These are phyloP conservation scores for Pygoscelis antarcticus DNA, from an alignment of 2,113 vertebrate species.

Conservation along the genomic window DNA sequence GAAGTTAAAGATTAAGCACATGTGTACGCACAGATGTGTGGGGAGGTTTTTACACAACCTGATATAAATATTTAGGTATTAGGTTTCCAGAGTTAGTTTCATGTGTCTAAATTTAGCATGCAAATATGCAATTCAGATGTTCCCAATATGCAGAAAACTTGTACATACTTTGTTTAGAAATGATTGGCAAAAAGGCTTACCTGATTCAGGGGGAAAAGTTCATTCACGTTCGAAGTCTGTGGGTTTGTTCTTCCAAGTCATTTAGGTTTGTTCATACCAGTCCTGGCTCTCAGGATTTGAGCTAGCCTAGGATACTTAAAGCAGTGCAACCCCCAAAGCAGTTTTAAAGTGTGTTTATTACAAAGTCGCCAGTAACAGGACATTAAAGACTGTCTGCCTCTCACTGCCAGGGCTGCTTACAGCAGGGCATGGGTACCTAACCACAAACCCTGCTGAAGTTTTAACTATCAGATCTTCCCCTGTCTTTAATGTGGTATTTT, in stretches of 20 bases:
- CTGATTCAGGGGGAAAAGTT: no score
- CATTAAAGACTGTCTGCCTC: no score
- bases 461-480: no score
- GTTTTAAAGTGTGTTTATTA: not conserved
- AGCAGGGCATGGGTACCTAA: not conserved
- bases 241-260: not conserved
- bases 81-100: not conserved
- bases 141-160: not conserved
- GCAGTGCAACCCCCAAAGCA: not conserved
- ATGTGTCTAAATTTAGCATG: no score
- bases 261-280: not conserved
- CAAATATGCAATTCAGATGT: not conserved
- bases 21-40: no score
- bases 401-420: not conserved
- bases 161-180: accelerated
- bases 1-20: not conserved
- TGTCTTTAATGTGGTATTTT: not conserved
- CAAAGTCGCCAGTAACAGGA: not conserved
- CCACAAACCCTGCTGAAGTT: not conserved
- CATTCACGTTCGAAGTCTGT: no score
- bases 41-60: not conserved
- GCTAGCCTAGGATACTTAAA: no score
- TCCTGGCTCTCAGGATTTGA: not conserved
- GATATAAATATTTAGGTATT: not conserved
- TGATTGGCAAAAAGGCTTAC: not conserved